A percentile compares a stretch with the other conserved stretches of the same genome.
These are phyloP conservation scores for Charina bottae DNA, from an alignment of 2,113 vertebrate species.

Conservation along the genomic window DNA sequence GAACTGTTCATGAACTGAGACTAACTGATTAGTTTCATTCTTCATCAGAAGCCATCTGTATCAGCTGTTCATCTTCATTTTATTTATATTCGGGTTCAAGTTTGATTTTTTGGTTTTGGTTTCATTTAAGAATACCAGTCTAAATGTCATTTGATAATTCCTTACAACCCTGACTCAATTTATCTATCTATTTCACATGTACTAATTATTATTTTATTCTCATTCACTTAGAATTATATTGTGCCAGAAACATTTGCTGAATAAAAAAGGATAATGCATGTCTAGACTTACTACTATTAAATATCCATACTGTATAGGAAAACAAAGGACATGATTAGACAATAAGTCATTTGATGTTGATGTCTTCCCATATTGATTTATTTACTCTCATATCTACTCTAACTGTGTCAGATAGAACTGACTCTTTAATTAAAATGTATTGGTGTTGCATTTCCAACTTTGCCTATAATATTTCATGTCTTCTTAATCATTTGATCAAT, in stretches of 20 bases:
- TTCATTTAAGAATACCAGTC: not conserved
- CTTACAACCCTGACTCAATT: conserved; percentile 17
- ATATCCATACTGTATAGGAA: conserved; percentile 19
- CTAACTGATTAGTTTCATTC: conserved; percentile 7
- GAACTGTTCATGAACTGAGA: not conserved
- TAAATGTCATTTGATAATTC: conserved; percentile 25
- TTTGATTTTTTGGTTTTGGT: not conserved
- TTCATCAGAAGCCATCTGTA: not conserved
- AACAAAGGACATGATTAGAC: not conserved
- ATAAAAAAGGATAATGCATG: conserved; percentile 3
- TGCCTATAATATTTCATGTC: conserved; percentile 1
- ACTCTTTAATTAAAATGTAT: conserved; percentile 29
- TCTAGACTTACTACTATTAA: conserved; percentile 23
- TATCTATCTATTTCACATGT: conserved; percentile 1
- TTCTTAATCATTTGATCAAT: not conserved
- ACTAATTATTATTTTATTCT: conserved; percentile 42
- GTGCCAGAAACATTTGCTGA: not conserved
- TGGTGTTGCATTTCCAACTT: conserved; percentile 35
- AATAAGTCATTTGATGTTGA: conserved; percentile 18
- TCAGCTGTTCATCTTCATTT: not conserved
- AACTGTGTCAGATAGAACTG: not conserved
- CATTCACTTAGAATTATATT: conserved; percentile 25
- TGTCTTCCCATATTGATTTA: conserved; percentile 25
- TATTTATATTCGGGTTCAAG: not conserved
- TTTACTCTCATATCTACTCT: conserved; percentile 46